Evolutionary conservation across 2,113 vertebrate species (phyloP).

Genomic region (Cyprichromis sp.): DNA sequence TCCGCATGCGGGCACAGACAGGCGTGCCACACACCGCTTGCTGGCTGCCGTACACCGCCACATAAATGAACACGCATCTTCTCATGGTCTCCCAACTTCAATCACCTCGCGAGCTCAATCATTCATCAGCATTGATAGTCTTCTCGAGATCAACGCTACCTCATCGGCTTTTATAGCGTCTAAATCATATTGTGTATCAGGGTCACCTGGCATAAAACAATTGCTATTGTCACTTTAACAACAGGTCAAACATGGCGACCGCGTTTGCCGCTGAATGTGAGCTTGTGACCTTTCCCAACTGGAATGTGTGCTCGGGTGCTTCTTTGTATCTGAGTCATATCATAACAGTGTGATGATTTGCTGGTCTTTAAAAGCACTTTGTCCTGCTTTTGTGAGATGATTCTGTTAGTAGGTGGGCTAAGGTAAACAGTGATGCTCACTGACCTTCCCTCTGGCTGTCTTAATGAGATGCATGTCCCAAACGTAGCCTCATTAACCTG

Average conservation of each 20-base stretch:
- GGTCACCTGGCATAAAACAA: conserved; percentile 49
- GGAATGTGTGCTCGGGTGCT: not conserved
- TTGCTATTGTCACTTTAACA: conserved; percentile 46
- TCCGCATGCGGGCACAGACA: conserved; percentile 86
- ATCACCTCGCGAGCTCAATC: conserved; percentile 15
- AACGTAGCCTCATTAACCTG: conserved; percentile 81
- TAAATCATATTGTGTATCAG: conserved; percentile 55
- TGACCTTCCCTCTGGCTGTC: conserved; percentile 69
- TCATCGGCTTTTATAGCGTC: conserved; percentile 61
- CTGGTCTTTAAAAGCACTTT: not conserved
- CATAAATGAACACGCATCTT: conserved; percentile 38
- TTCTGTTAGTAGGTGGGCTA: not conserved
- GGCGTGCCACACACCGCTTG: conserved; percentile 47
- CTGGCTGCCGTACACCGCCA: conserved; percentile 14
- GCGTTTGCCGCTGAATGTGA: not conserved
- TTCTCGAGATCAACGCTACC: conserved; percentile 60
- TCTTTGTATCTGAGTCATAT: not conserved
- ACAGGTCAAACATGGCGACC: conserved; percentile 43
- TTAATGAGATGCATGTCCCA: conserved; percentile 77
- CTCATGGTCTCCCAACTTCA: conserved; percentile 24
- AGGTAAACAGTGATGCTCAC: conserved; percentile 29
- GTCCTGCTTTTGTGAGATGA: not conserved
- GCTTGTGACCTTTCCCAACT: not conserved
- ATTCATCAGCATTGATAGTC: conserved; percentile 49
- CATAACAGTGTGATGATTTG: not conserved